Conservation (phyloP, 2,888 invertebrate genomes). For the Suillia variegata region DNA sequence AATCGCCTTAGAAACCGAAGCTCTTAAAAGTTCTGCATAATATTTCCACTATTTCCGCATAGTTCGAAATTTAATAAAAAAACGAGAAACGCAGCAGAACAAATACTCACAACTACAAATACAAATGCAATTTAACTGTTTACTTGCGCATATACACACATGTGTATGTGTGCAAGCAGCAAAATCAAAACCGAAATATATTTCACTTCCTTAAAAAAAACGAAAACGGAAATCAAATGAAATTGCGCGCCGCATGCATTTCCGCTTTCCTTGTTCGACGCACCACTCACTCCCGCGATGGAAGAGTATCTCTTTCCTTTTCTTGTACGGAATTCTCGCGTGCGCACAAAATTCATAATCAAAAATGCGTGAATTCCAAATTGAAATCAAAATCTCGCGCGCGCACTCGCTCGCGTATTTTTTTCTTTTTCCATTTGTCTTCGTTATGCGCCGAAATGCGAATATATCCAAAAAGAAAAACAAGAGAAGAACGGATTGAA, state of each 20-base stretch:
- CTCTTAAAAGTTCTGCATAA: too few relatives aligned
- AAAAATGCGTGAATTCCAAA: neutral
- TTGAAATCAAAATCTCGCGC: neutral
- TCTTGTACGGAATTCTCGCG: neutral
- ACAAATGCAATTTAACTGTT: neutral
- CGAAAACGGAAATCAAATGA: constrained; percentile 3
- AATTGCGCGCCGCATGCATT: neutral
- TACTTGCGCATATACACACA: too few relatives aligned
- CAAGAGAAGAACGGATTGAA: too few relatives aligned
- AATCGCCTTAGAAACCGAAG: too few relatives aligned
- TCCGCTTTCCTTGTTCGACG: too few relatives aligned
- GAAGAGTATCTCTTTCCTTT: neutral
- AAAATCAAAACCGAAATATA: neutral
- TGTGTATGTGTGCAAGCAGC: neutral
- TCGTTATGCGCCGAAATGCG: too few relatives aligned
- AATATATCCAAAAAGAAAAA: too few relatives aligned
- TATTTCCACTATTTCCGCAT: too few relatives aligned
- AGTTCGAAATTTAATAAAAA: too few relatives aligned
- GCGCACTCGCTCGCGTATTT: too few relatives aligned
- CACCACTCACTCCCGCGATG: neutral
- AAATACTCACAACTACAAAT: neutral
- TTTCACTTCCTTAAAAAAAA: neutral
- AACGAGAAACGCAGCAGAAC: too few relatives aligned
- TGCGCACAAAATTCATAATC: constrained; percentile 5
- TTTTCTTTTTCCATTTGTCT: too few relatives aligned